Evolutionary conservation across 2,888 invertebrate species (phyloP), one percentile per base, ranked within the genome.

Genomic region (Ptilodon capucinus): DNA sequence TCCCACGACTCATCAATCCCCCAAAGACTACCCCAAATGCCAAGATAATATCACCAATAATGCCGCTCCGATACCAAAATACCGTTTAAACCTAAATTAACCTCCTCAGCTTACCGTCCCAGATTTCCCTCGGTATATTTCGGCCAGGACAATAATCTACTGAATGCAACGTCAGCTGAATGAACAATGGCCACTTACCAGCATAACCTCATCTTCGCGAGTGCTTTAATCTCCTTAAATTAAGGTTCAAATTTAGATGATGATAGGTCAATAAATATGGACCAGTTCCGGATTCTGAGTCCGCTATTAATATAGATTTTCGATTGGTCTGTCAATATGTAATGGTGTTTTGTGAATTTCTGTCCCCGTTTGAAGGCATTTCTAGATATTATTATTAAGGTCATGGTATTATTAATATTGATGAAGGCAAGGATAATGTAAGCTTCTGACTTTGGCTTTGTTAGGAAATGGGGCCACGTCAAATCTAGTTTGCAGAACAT

Each of bases 221-320:
- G n/a, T 4, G 14, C 11, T 40, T 11, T 32, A 44, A 40, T 41
- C 52, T 35, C 28, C 25, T n/a, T 8, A 19, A 42, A 18, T 45
- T 28, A 16, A 39, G 42, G 34, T 32, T 40, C 28, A 6, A 42
- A 39, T 52, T 39, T 17, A 51, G 48, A 28, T 23, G 17, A 25
- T 23, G 6, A 30, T 14, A 40, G 75, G 8, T 65, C 76, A 50
- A 40, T 30, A 25, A 59, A 60, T 9, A 44, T 17, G 74, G 71
- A 81, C 19, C 51, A 42, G 23, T 43, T 46, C 48, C 53, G 67
- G 70, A 74, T 72, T 70, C 69, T 68, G 59, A 71, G 70, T 67
- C 68, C 64, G 59, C 74, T 75, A 80, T 80, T 80, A 81, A 78
- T 81, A 79, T 76, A 74, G 74, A 74, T 80, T 76, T 74, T 68